Base-by-base conservation (phyloP, 2,797 vertebrate species). In the Siniperca scherzeri region DNA sequence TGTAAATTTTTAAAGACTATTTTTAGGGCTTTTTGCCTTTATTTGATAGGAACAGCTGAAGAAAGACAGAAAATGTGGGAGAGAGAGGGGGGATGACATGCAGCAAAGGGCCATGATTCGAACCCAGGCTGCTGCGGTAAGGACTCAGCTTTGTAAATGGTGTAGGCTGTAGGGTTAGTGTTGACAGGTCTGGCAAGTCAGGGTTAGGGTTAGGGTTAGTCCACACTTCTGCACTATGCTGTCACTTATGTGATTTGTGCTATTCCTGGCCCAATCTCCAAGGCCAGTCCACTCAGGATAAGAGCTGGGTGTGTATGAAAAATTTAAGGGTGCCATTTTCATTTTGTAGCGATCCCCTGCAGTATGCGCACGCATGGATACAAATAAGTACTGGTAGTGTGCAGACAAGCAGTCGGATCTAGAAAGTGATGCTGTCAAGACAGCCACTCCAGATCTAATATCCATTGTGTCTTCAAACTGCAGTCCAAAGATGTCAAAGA, bases 321-420 rank as follows among this genome's bases (percentile, higher is more conserved):
- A 80, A 88, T 80, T 27, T 19, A 86, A 53, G 62, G 70, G 60
- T 62, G 59, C 57, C 56, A 71, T 80, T 80, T 87, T 77, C 77
- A 75, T 85, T 74, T 81, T 81, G 73, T 61, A 42, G 25, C 61
- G 65, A 70, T 57, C 50, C 56, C 79, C 78, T 65, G 53, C 46
- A 70, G 70, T 33, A 65, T 9, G 56, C 74, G 65, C 64, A 75
- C 13, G 36, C 70, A 81, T 76, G 56, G 55, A 71, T 69, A 80
- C 60, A 84, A 70, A 69, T n/a, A 21, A 36, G 6, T 30, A 36
- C 30, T 59, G 17, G 40, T 50, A 33, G 17, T 76, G 56, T 65
- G 59, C 40, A 57, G 62, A 50, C 48, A 64, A 66, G 59, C 71
- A 62, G 71, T 61, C 19, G 12, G 33, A 57, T 61, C 27, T 48